Conservation (phyloP, 2,797 vertebrate species). For the Eulemur rubriventer region DNA sequence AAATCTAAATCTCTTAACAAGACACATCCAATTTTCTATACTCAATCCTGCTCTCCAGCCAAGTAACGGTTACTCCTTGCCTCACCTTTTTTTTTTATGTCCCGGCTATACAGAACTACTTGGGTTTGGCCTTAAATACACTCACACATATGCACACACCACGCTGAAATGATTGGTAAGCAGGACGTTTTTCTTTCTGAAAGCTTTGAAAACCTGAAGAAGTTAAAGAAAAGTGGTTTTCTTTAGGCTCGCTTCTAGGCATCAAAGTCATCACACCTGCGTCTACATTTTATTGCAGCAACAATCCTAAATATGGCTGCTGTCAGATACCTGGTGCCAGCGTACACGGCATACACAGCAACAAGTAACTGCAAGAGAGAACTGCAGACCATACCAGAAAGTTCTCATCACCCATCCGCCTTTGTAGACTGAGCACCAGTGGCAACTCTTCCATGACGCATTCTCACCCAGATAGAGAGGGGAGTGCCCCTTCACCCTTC, state of each 20-base stretch:
- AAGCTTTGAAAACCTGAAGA: conserved; percentile 10
- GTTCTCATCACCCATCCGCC: not conserved
- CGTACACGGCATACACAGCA: not conserved
- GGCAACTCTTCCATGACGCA: not conserved
- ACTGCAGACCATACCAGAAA: not conserved
- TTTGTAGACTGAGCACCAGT: not conserved
- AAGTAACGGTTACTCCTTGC: not conserved
- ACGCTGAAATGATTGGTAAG: not conserved
- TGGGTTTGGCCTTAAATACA: not conserved
- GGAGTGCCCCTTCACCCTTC: not conserved
- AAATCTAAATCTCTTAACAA: not conserved
- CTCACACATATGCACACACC: not conserved
- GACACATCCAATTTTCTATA: not conserved
- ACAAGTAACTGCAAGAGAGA: not conserved
- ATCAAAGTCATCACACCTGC: not conserved
- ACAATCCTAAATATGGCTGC: not conserved
- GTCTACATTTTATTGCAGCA: not conserved
- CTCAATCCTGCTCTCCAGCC: not conserved
- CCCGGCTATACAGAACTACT: not conserved
- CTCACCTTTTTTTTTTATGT: not conserved
- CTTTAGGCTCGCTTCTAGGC: not conserved
- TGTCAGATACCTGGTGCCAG: not conserved
- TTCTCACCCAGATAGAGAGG: not conserved
- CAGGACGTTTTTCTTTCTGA: not conserved
- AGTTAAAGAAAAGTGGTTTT: not conserved